Conservation (phyloP, 92 coral and sea anemone genomes). For the Zoanthus sansibaricus region DNA sequence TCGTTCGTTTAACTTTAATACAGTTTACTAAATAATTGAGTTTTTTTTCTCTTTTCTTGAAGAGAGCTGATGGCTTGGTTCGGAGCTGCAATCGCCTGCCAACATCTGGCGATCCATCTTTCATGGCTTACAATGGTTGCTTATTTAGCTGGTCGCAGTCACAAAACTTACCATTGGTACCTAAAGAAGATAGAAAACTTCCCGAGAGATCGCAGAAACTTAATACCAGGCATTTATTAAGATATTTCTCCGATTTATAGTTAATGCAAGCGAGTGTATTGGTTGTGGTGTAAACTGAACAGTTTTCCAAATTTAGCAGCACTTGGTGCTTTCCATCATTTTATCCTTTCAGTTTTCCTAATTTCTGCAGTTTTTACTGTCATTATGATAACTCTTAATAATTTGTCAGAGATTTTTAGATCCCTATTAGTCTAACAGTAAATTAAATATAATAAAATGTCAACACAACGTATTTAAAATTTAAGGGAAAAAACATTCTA, state of each 20-base stretch:
- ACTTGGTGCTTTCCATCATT: background rate
- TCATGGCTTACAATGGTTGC: conserved; percentile 80
- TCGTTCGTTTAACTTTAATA: too few relatives aligned
- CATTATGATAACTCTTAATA: too few relatives aligned
- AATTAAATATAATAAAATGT: too few relatives aligned
- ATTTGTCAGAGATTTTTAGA: too few relatives aligned
- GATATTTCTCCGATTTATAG: background rate
- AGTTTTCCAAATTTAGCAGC: too few relatives aligned
- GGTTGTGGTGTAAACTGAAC: too few relatives aligned
- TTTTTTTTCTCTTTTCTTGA: conserved; percentile 12
- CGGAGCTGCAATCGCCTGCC: conserved; percentile 81
- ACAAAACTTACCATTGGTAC: conserved; percentile 88
- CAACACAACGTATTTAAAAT: too few relatives aligned
- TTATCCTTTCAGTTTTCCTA: background rate
- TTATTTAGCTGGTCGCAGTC: conserved; percentile 86
- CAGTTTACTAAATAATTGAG: too few relatives aligned
- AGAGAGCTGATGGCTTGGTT: conserved; percentile 90
- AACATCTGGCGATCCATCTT: conserved; percentile 71
- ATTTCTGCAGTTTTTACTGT: too few relatives aligned
- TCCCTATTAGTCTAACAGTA: too few relatives aligned
- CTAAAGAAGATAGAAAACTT: conserved; percentile 77
- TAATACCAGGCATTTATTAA: conserved; percentile 77
- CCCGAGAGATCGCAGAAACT: conserved; percentile 75
- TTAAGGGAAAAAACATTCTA: too few relatives aligned
- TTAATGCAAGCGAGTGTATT: too few relatives aligned